Base-by-base conservation (phyloP, 2,888 invertebrate genomes). In the Eupithecia subumbrata region DNA sequence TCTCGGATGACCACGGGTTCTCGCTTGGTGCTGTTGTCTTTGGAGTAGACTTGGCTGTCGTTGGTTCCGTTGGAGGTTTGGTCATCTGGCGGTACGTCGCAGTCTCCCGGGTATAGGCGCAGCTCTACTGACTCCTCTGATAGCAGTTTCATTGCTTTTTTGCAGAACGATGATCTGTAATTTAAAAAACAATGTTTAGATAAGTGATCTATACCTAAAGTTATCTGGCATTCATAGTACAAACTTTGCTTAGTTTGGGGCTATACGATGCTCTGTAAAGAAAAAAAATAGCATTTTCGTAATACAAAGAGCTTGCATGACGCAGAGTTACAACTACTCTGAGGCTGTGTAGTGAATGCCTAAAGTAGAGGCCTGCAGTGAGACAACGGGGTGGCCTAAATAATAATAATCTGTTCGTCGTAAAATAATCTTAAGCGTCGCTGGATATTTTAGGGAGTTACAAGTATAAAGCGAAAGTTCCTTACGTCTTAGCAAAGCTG, bases 401-500 rank as follows among this genome's bases (percentile, higher is more conserved):
- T 52, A 8, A 48, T n/a, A 48, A 48, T 7, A 7, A 48, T 3
- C 18, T 48, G 48, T 11, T 52, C 52, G 22, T 22, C 22, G 11
- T 22, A 12, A 56, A 56, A 56, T n/a, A 56, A 8, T 56, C 56
- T 56, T 52, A 52, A 52, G 12, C 22, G 22, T 22, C 12, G 22
- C n/a, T 48, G 48, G 48, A 18, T 48, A 48, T 48, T 48, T 48
- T n/a, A n/a, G n/a, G n/a, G n/a, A n/a, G 2, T 56, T n/a, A 12
- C 56, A 56, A 11, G 56, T 56, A 22, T 11, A 56, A 56, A 56
- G 52, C 52, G 1, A 56, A 4, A 12, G 22, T 22, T 56, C 56
- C 60, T 92, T 86, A 97, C 97, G 96, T 96, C 86, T 97, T 97
- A 18, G 98, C 97, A 86, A 97, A 98, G 88, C 98, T 98, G 87